Evolutionary conservation across 2,888 invertebrate genomes (phyloP).

Genomic region (Bombyx huttoni): DNA sequence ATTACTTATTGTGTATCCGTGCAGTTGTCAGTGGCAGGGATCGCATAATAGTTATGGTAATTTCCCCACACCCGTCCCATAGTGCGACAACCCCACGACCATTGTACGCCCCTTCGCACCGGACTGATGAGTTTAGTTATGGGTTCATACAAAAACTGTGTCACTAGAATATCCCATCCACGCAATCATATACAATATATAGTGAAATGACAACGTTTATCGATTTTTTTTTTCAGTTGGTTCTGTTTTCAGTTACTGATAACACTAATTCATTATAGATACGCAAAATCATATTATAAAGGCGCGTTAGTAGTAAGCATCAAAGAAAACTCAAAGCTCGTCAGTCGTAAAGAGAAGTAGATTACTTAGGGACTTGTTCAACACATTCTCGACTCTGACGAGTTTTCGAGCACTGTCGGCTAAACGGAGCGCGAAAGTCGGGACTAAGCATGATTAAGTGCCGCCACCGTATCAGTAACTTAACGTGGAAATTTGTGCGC

Average conservation of each 20-base stretch:
- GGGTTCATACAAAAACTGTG: constrained; percentile 40
- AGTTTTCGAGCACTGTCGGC: constrained; percentile 24
- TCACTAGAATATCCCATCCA: constrained; percentile 29
- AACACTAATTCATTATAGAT: background rate
- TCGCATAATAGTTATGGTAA: constrained; percentile 42
- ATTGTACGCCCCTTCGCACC: constrained; percentile 20
- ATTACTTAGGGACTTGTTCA: constrained; percentile 25
- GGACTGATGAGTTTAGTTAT: constrained; percentile 28
- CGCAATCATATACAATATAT: constrained; percentile 10
- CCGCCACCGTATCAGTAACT: constrained; percentile 27
- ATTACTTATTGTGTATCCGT: constrained; percentile 4
- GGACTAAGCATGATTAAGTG: constrained; percentile 34
- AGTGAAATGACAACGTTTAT: constrained; percentile 10
- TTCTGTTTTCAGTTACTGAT: too few relatives aligned
- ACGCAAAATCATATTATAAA: background rate
- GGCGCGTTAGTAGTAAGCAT: background rate
- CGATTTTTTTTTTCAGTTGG: constrained; percentile 2
- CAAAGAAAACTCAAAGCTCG: constrained; percentile 16
- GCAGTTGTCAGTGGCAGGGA: constrained; percentile 27
- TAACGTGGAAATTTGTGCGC: constrained; percentile 23
- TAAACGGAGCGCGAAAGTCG: constrained; percentile 16
- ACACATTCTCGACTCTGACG: constrained; percentile 23
- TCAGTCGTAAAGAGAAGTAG: constrained; percentile 22
- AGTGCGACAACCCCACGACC: constrained; percentile 6
- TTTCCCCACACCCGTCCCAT: constrained; percentile 20